A percentile compares a stretch with the other conserved stretches of the same genome.
Conservation (phyloP, 2,113 vertebrate genomes). For the Lutjanus erythropterus region DNA sequence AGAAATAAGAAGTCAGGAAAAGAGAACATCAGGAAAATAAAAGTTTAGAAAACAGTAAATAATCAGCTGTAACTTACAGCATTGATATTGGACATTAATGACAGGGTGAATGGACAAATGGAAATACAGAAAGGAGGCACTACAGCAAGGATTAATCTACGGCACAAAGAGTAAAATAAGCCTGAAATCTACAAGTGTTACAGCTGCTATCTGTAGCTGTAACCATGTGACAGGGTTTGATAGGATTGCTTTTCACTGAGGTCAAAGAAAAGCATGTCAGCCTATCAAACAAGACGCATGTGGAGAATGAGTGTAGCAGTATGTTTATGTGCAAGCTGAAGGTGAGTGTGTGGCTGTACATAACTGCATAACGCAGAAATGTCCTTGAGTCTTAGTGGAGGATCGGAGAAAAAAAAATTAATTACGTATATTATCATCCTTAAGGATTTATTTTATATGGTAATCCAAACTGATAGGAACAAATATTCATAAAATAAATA, state of each 20-base stretch:
- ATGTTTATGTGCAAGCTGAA: slow-evolving; percentile 56
- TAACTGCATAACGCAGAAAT: slow-evolving; percentile 19
- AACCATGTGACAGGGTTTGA: slow-evolving; percentile 69
- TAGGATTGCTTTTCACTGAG: slow-evolving; percentile 74
- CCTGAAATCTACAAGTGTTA: slow-evolving; percentile 46
- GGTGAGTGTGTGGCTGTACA: slow-evolving; percentile 18
- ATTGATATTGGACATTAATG: slow-evolving; percentile 51
- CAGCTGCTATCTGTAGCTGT: slow-evolving; percentile 55
- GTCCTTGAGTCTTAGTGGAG: slow-evolving; percentile 18
- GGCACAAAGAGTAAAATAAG: slow-evolving; percentile 46
- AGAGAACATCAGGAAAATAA: slow-evolving; percentile 9
- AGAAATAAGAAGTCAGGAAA: slow-evolving; percentile 35
- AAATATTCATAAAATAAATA: neutral
- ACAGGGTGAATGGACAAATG: slow-evolving; percentile 74
- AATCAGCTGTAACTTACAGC: slow-evolving; percentile 5
- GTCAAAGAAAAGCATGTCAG: slow-evolving; percentile 70
- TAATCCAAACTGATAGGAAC: slow-evolving; percentile 2
- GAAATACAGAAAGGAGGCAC: slow-evolving; percentile 77
- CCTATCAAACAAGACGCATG: slow-evolving; percentile 76
- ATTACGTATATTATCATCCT: neutral
- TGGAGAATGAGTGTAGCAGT: slow-evolving; percentile 57
- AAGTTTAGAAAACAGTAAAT: neutral
- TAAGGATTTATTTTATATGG: neutral
- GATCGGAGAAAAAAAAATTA: too few species aligned
- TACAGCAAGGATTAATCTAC: slow-evolving; percentile 57